Evolutionary conservation across 2,888 invertebrate genomes (phyloP), one percentile per base, ranked within the genome.

Genomic region (Epinotia nisella): DNA sequence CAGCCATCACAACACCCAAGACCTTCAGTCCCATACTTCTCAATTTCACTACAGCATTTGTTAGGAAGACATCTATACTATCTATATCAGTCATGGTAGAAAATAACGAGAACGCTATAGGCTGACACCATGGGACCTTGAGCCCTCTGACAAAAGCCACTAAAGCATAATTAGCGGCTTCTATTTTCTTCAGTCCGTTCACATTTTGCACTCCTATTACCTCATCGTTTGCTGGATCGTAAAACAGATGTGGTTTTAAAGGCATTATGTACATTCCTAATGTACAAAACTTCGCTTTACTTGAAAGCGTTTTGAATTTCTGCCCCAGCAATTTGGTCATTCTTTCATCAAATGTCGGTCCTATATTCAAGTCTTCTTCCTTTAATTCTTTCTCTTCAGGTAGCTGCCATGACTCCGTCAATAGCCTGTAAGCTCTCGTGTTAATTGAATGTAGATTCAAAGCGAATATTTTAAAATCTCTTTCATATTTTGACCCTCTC

Each of bases 171-270:
- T 15, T 69, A 7, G 69, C 69, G 1, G 60, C 69, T 11, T 15
- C 19, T n/a, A 21, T 53, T n/a, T 45, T 69, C 41, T 35, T 69
- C 11, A 11, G 7, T 24, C 69, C 69, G 24, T 69, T 61, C 15
- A 69, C 41, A 53, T 69, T 61, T 53, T 61, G 69, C 19, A 64
- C 29, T 19, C 70, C 70, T 21, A 70, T 58, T 29, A 70, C 11
- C 1, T 70, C 62, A 58, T 70, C 70, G 29, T 45, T 69, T 41
- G 41, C 60, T n/a, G n/a, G n/a, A 61, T 69, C 69, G 10, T 69
- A 69, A 41, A 41, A 61, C 10, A 69, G 7, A 53, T 69, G 35
- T 9, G 69, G 69, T 21, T 60, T 69, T 24, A 69, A 24, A 9
- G 29, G 49, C 24, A 69, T n/a, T 15, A 53, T 35, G n/a, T 69